phyloP scores from a whole-genome alignment of 2,113 vertebrate species.

The Vidua chalybeata region DNA sequence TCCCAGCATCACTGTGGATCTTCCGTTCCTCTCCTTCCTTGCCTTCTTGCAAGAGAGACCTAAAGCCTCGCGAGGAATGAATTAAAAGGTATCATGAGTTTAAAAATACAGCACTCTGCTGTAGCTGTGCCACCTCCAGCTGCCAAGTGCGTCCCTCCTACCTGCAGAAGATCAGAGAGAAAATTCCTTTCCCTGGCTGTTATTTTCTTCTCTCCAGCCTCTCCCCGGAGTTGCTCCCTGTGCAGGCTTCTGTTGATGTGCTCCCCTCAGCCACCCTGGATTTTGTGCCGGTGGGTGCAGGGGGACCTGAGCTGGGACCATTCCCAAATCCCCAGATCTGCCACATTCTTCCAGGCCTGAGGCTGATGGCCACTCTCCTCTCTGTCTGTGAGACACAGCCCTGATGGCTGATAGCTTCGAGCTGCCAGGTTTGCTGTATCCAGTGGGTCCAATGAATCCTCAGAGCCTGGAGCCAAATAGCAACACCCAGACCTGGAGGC shows the following conservation, averaged over 20 bases:
- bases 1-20: neutral
- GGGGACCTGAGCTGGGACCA: neutral
- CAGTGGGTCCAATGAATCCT: accelerated
- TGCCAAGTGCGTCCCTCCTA: neutral
- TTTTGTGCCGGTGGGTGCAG: accelerated
- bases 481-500: accelerated
- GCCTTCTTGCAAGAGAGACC: neutral
- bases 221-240: neutral
- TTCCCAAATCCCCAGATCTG: neutral
- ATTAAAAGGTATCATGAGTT: neutral
- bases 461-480: neutral
- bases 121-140: conserved; percentile 49
- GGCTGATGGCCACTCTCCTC: neutral
- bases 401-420: accelerated
- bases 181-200: neutral
- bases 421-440: neutral
- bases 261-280: neutral
- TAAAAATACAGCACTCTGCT: neutral
- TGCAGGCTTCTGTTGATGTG: neutral
- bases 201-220: neutral
- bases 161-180: conserved; percentile 22
- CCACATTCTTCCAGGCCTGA: neutral
- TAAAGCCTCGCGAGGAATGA: neutral
- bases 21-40: neutral
- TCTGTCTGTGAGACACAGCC: neutral